phyloP scores from a whole-genome alignment of 2,113 vertebrate genomes.

The Dunckerocampus dactyliophorus region DNA sequence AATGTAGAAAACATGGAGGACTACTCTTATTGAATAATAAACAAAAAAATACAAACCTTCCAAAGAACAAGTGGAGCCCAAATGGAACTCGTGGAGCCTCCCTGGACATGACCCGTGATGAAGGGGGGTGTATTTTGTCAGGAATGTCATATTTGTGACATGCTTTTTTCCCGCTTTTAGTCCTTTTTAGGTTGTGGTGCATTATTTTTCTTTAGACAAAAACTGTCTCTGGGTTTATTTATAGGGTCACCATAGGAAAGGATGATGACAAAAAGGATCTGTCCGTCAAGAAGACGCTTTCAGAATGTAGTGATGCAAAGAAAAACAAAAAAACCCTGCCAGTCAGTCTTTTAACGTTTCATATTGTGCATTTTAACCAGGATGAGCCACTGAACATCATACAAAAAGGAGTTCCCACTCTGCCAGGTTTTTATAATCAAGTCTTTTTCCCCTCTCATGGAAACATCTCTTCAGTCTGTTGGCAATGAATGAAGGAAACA shows the following conservation, averaged over 20 bases:
- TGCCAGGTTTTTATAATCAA: constrained; percentile 22
- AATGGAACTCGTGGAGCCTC: constrained; percentile 66
- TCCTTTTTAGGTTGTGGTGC: constrained; percentile 66
- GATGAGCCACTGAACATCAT: constrained; percentile 52
- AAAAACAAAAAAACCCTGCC: constrained; percentile 1
- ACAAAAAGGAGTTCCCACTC: constrained; percentile 6
- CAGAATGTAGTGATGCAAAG: constrained; percentile 71
- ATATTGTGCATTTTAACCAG: constrained; percentile 47
- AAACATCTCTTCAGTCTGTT: no score
- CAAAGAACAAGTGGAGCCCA: constrained; percentile 71
- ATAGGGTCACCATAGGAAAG: constrained; percentile 69
- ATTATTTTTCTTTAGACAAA: constrained; percentile 52
- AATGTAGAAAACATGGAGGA: constrained; percentile 49
- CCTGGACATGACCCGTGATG: constrained; percentile 58
- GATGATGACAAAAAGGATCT: constrained; percentile 38
- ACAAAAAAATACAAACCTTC: constrained; percentile 50
- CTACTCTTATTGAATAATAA: constrained; percentile 61
- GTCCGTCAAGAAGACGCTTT: constrained; percentile 56
- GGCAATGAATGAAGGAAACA: no score
- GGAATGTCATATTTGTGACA: constrained; percentile 49
- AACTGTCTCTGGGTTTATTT: constrained; percentile 72
- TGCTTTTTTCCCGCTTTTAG: constrained; percentile 64
- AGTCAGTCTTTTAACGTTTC: neutral
- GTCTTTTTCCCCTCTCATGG: constrained; percentile 12
- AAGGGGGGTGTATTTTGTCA: constrained; percentile 47